Percentiles rank a stretch among this genome's conserved stretches.
Evolutionary conservation across 2,888 invertebrate species (phyloP).

Genomic region (Aleiodes alternator): DNA sequence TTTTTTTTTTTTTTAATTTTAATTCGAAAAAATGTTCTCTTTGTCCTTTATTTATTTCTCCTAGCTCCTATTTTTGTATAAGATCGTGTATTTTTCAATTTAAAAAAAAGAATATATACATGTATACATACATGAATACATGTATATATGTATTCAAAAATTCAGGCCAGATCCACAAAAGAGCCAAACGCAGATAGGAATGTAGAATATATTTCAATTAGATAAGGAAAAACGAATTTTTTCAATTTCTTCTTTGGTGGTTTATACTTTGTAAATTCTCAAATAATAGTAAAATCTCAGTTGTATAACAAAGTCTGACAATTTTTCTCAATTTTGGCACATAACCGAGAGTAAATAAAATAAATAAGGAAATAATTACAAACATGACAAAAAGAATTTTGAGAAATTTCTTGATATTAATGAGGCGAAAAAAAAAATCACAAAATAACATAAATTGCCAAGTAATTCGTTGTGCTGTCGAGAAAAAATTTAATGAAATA

Average conservation of each 20-base stretch:
- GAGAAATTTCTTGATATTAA: too few species aligned
- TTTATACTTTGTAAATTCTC: neutral
- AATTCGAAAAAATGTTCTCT: neutral
- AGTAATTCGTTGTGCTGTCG: too few species aligned
- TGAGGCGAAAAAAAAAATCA: too few species aligned
- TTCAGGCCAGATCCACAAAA: neutral
- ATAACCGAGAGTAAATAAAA: too few species aligned
- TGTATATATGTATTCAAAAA: slow-evolving; percentile 4
- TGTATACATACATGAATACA: too few species aligned
- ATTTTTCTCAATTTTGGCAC: too few species aligned
- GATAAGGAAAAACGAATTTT: neutral
- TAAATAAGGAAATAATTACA: too few species aligned
- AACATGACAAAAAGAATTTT: too few species aligned
- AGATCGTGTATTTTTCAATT: neutral
- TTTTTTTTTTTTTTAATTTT: neutral
- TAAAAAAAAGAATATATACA: neutral
- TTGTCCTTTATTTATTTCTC: neutral
- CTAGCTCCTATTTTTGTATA: neutral
- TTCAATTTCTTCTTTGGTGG: neutral
- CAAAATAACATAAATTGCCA: too few species aligned
- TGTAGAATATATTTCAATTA: slow-evolving; percentile 16
- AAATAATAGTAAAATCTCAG: too few species aligned
- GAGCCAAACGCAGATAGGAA: neutral
- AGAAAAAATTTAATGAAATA: too few species aligned
- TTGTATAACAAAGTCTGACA: too few species aligned